A percentile compares a stretch with the other conserved stretches of the same genome.
These are phyloP conservation scores for Zhengitettix transpicula DNA, from an alignment of 2,888 invertebrate genomes.

Conservation along the genomic window DNA sequence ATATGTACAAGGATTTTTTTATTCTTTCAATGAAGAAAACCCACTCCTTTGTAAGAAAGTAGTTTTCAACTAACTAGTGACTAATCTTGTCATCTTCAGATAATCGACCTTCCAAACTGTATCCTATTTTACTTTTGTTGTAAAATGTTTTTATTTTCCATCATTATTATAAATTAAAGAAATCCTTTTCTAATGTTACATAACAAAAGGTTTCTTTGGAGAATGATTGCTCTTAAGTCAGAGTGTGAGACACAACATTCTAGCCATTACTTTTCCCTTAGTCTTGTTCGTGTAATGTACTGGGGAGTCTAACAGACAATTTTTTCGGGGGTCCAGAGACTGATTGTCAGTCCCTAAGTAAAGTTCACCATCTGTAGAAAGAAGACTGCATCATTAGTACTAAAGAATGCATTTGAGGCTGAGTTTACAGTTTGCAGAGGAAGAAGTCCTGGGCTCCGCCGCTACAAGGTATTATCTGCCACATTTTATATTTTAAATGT, in stretches of 20 bases:
- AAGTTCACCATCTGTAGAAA: conserved; percentile 12
- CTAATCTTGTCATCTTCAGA: background rate
- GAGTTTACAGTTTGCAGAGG: conserved; percentile 15
- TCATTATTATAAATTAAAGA: background rate
- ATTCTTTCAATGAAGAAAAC: no score
- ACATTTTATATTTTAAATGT: conserved; percentile 15
- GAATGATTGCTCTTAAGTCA: background rate
- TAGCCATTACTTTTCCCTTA: conserved; percentile 3
- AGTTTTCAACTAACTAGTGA: background rate
- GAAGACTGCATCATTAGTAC: conserved; percentile 14
- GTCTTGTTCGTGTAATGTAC: conserved; percentile 9
- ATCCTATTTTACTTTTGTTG: background rate
- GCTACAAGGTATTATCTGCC: conserved; percentile 15
- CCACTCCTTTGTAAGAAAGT: no score
- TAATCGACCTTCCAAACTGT: background rate
- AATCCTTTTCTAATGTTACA: background rate
- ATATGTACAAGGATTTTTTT: no score
- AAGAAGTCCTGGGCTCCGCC: conserved; percentile 9
- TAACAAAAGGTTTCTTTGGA: background rate
- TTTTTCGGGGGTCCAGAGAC: conserved; percentile 11
- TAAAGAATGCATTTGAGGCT: conserved; percentile 16
- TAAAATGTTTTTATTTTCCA: background rate
- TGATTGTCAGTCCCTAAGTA: conserved; percentile 11
- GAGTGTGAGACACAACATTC: background rate
- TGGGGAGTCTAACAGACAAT: conserved; percentile 8